A percentile compares a stretch with the other conserved stretches of the same genome.
phyloP scores from a whole-genome alignment of 2,888 invertebrate genomes.

The Dexiosoma caninum region DNA sequence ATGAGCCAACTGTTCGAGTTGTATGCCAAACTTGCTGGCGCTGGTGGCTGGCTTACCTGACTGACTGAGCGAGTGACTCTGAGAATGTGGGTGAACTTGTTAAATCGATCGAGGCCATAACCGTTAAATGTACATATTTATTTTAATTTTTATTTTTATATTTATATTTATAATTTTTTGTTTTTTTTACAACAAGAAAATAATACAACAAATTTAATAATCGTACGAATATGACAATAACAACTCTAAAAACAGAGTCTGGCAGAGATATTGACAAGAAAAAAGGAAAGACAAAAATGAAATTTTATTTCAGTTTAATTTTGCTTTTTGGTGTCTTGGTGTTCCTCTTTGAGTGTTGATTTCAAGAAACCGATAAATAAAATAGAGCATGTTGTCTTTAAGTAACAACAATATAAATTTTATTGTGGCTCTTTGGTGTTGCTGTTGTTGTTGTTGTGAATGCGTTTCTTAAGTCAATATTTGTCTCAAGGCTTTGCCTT shows the following conservation, averaged over 20 bases:
- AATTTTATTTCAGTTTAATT: neutral
- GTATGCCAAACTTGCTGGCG: constrained; percentile 24
- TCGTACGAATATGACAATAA: constrained; percentile 45
- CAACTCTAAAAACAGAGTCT: constrained; percentile 28
- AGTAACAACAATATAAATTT: constrained; percentile 52
- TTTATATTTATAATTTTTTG: neutral
- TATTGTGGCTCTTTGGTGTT: constrained; percentile 24
- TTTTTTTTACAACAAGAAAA: constrained; percentile 11
- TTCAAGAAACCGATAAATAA: constrained; percentile 64
- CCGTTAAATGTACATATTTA: constrained; percentile 54
- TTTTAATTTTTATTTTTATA: constrained; percentile 2
- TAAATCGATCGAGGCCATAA: constrained; percentile 66
- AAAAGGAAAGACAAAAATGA: neutral
- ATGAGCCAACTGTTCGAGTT: constrained; percentile 28
- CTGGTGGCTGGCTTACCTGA: neutral
- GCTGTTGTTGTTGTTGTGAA: constrained; percentile 37
- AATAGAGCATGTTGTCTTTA: constrained; percentile 61
- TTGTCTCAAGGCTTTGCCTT: constrained; percentile 30
- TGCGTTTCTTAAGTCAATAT: constrained; percentile 48
- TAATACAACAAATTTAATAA: constrained; percentile 44
- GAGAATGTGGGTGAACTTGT: constrained; percentile 67
- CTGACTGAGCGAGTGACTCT: constrained; percentile 23
- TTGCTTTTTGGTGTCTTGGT: constrained; percentile 4
- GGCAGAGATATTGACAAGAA: constrained; percentile 15
- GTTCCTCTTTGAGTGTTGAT: constrained; percentile 47